Evolutionary conservation across 2,888 invertebrate genomes (phyloP).

Genomic region (Drosophila emarginata): DNA sequence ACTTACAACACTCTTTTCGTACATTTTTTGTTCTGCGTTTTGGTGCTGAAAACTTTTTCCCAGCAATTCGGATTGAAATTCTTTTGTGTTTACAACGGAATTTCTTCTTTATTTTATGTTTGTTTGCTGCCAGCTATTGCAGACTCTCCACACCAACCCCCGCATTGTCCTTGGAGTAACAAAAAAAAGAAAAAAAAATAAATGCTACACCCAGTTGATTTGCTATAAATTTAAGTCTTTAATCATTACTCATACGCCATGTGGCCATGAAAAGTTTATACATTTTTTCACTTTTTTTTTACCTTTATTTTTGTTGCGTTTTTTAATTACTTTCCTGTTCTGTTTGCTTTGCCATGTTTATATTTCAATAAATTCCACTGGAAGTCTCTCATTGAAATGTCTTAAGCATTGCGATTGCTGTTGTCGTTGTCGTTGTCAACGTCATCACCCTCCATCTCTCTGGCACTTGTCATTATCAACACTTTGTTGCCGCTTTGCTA

Average conservation of each 20-base stretch:
- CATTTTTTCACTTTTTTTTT: not conserved
- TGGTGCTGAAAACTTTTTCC: conserved; percentile 50
- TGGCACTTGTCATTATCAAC: conserved; percentile 41
- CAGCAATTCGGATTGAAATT: conserved; percentile 70
- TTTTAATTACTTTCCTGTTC: conserved; percentile 66
- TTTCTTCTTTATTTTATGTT: conserved; percentile 52
- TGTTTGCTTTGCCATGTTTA: conserved; percentile 61
- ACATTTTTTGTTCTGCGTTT: conserved; percentile 28
- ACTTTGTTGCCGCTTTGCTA: conserved; percentile 38
- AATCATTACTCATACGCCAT: conserved; percentile 50
- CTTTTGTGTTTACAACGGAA: conserved; percentile 68
- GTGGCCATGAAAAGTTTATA: not conserved
- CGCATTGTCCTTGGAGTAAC: not conserved
- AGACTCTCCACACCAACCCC: conserved; percentile 8
- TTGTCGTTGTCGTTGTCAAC: conserved; percentile 16
- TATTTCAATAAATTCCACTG: conserved; percentile 70
- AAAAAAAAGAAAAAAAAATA: not conserved
- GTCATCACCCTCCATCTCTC: conserved; percentile 9
- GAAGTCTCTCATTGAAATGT: conserved; percentile 13
- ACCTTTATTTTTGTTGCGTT: conserved; percentile 25
- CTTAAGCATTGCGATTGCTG: too few species aligned
- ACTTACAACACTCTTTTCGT: conserved; percentile 22
- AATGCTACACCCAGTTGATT: conserved; percentile 36
- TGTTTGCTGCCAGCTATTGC: conserved; percentile 31
- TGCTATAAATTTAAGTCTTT: conserved; percentile 18